A percentile compares a stretch with the other conserved stretches of the same genome.
Evolutionary conservation across 1,140 invertebrate genomes (phyloP).

Genomic region (Heliconius hermathena): DNA sequence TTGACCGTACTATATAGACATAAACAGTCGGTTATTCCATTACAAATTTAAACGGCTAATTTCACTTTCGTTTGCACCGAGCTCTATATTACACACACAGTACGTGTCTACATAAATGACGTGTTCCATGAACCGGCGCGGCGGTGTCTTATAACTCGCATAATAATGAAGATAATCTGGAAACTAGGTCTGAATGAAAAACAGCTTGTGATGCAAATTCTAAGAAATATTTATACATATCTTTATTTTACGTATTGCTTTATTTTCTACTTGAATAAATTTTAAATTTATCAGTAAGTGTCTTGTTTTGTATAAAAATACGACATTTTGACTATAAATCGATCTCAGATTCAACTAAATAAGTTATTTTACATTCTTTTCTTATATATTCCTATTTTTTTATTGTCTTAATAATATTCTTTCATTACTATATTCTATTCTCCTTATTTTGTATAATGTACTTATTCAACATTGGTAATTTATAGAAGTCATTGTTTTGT

Average conservation of each 20-base stretch:
- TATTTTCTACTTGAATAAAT: not conserved
- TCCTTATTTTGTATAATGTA: too few relatives aligned
- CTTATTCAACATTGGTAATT: not conserved
- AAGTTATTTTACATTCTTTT: too few relatives aligned
- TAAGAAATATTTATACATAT: not conserved
- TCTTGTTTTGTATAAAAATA: not conserved
- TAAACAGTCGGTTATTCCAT: not conserved
- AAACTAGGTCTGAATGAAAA: not conserved
- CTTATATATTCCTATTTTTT: too few relatives aligned
- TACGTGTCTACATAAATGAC: conserved; percentile 9
- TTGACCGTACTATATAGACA: not conserved
- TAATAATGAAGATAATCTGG: conserved; percentile 19
- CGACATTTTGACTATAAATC: not conserved
- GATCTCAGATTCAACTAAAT: not conserved
- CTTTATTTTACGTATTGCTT: not conserved
- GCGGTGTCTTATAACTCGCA: not conserved
- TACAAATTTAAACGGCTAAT: not conserved
- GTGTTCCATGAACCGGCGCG: conserved; percentile 21
- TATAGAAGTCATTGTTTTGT: conserved; percentile 30
- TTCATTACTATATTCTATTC: too few relatives aligned
- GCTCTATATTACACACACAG: too few relatives aligned
- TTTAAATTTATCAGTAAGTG: not conserved
- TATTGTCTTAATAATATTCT: too few relatives aligned
- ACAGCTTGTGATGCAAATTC: not conserved
- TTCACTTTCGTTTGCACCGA: conserved; percentile 24